Base-by-base conservation (phyloP, 2,888 invertebrate species). In the Mylabris sibirica region DNA sequence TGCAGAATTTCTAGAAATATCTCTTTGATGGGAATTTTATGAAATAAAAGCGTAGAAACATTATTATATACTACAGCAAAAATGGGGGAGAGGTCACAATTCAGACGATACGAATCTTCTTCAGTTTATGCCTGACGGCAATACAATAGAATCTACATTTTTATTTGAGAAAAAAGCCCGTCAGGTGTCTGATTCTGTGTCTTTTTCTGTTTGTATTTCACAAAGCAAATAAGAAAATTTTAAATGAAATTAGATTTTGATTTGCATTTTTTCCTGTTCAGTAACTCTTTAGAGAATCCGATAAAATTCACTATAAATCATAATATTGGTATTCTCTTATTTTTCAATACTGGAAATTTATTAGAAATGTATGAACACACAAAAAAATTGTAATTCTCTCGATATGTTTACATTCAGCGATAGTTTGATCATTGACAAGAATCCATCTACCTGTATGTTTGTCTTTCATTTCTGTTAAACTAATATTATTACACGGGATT, bases 381-480 rank as follows among this genome's bases (percentile, higher is more conserved):
- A n/a, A n/a, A n/a, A 41, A 14, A 41, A 4, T n/a, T 44, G n/a
- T 4, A 17, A n/a, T 44, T 44, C n/a, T 17, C n/a, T 17, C 4
- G 41, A 17, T 44, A 34, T 67, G 65, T 69, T 69, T 69, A 59
- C 63, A 20, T 30, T 63, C 3, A 12, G 59, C 63, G 38, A 60
- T 53, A 64, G 61, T 66, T 59, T 20, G 11, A 9, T 20, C 20
- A 6, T 22, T 24, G 22, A 3, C 24, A 53, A 22, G 53, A 22
- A 49, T 49, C 49, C n/a, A 49, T 53, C 20, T 20, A 20, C 65
- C 60, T 20, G 63, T 35, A 38, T 69, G 70, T 70, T 70, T 70
- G 66, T 67, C 67, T 70, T 70, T 70, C 66, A 70, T 70, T 65
- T 67, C 70, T 67, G 49, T 60, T 57, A 38, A 67, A 70, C 70